A percentile compares a stretch with the other conserved stretches of the same genome.
phyloP scores from a whole-genome alignment of 2,113 vertebrate species.

The Propithecus coquereli region DNA sequence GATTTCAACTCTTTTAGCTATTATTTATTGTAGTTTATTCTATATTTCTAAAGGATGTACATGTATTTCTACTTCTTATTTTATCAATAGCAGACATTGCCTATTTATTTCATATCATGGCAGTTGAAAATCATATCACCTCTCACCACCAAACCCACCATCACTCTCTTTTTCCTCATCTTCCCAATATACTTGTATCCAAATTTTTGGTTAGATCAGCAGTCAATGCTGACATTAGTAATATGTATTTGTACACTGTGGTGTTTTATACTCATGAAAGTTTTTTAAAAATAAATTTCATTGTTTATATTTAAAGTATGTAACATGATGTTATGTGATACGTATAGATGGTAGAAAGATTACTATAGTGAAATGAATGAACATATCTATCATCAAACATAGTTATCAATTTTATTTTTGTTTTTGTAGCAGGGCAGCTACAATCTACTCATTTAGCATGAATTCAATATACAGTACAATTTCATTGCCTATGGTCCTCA shows the following conservation, averaged over 20 bases:
- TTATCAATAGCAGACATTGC: neutral
- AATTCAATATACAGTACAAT: neutral
- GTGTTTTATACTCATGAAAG: neutral
- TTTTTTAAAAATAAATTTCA: neutral
- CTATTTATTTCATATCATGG: neutral
- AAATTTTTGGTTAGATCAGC: neutral
- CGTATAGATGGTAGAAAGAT: neutral
- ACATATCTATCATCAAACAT: neutral
- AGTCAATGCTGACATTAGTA: neutral
- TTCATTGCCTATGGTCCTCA: neutral
- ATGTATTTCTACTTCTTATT: neutral
- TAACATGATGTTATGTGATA: neutral
- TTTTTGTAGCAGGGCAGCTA: neutral
- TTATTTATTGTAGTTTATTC: neutral
- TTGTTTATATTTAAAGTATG: neutral
- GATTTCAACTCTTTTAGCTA: neutral
- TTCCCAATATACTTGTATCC: neutral
- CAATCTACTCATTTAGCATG: neutral
- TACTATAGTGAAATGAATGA: neutral
- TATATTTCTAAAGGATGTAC: neutral
- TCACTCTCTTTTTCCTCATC: neutral
- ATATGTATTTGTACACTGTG: neutral
- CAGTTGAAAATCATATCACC: neutral
- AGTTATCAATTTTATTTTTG: too few species aligned
- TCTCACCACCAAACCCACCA: neutral